Evolutionary conservation across 2,113 vertebrate species (phyloP).

Genomic region (Probosciger aterrimus): DNA sequence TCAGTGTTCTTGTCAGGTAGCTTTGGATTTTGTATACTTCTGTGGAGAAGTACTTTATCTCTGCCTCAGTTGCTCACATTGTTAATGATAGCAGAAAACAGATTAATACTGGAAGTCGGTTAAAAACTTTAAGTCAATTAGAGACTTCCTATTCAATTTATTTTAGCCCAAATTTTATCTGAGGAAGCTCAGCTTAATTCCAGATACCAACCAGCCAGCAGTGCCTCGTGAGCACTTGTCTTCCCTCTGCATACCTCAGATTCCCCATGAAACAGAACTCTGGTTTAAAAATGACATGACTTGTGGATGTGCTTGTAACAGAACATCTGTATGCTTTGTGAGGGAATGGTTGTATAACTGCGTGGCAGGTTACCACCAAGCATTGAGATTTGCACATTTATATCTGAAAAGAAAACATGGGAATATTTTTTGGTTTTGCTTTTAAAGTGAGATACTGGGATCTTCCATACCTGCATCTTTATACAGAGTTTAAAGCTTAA

Average conservation of each 20-base stretch:
- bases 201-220: neutral
- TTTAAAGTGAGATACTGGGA: neutral
- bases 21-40: neutral
- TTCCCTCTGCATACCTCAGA: neutral
- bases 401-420: neutral
- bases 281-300: neutral
- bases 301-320: neutral
- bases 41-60: neutral
- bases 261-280: neutral
- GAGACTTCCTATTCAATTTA: neutral
- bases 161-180: neutral
- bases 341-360: neutral
- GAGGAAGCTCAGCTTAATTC: neutral
- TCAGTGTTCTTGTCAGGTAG: neutral
- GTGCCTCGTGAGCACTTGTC: neutral
- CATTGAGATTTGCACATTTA: neutral
- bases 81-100: neutral
- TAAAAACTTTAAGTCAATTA: neutral
- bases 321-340: neutral
- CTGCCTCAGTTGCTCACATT: neutral
- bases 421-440: neutral
- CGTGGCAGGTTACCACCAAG: neutral
- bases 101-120: neutral
- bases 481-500: neutral
- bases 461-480: neutral